These are phyloP conservation scores for Emydura subglobosa DNA, from an alignment of 2,113 vertebrate species.

Conservation along the genomic window DNA sequence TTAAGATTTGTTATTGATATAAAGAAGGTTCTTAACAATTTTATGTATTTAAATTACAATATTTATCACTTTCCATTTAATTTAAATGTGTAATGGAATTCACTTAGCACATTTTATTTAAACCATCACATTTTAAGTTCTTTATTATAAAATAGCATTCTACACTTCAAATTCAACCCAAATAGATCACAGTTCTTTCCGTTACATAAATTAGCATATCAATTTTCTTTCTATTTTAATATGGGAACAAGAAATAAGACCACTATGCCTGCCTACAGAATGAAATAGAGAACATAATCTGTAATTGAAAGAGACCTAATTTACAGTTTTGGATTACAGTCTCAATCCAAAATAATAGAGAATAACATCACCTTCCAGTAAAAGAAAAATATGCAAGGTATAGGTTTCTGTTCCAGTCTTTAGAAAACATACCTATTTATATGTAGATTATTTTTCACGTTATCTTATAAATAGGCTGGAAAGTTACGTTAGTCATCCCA, in stretches of 20 bases:
- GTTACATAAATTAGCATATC: constrained; percentile 17
- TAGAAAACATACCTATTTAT: neutral
- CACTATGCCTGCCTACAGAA: neutral
- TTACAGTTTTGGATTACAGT: neutral
- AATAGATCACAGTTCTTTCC: neutral
- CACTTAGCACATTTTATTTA: constrained; percentile 9
- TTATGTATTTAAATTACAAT: constrained; percentile 16
- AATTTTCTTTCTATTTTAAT: constrained; percentile 23
- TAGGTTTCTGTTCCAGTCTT: neutral
- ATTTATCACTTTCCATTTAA: constrained; percentile 42
- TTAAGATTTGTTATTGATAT: neutral
- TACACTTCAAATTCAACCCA: neutral
- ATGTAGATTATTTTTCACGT: neutral
- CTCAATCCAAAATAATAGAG: neutral
- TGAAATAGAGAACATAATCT: constrained; percentile 18
- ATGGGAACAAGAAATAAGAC: constrained; percentile 8
- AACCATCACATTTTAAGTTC: neutral
- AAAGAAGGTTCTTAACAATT: constrained; percentile 2
- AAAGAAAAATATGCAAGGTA: neutral
- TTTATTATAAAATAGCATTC: constrained; percentile 23
- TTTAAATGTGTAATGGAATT: constrained; percentile 6
- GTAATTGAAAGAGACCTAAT: constrained; percentile 19
- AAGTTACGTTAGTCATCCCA: neutral
- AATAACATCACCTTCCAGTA: neutral
- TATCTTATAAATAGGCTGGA: neutral